These are phyloP conservation scores for Microcebus tavaratra DNA, from an alignment of 2,113 vertebrate species.

Conservation along the genomic window DNA sequence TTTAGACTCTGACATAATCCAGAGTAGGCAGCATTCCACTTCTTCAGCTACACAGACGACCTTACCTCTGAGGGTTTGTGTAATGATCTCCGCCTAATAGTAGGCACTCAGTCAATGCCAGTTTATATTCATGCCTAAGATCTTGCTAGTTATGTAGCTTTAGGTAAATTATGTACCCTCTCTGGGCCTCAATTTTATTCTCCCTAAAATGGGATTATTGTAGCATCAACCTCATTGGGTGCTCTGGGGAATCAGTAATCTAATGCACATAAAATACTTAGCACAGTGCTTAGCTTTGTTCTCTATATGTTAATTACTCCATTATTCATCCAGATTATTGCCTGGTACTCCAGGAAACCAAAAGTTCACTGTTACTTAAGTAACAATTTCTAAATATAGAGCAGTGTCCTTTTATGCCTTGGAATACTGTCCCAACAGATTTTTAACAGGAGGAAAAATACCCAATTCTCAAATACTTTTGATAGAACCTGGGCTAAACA, in stretches of 20 bases:
- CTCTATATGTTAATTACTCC: background rate
- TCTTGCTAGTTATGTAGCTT: background rate
- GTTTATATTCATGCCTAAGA: background rate
- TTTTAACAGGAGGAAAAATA: background rate
- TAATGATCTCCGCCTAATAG: background rate
- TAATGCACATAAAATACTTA: background rate
- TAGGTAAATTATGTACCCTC: background rate
- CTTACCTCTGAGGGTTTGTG: background rate
- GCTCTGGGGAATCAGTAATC: background rate
- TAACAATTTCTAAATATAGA: constrained; percentile 22
- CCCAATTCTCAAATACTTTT: background rate
- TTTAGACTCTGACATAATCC: background rate
- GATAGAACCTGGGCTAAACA: background rate
- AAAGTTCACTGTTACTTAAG: constrained; percentile 24
- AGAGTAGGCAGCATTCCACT: background rate
- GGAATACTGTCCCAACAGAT: background rate
- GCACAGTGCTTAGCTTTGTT: background rate
- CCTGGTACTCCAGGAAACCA: background rate
- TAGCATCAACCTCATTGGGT: background rate
- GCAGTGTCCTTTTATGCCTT: background rate
- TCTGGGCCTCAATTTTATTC: background rate
- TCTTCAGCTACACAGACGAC: background rate
- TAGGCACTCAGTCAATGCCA: background rate
- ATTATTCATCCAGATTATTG: background rate
- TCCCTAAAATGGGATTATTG: constrained; percentile 38